A percentile compares a stretch with the other conserved stretches of the same genome.
These are phyloP conservation scores for Endomychus coccineus DNA, from an alignment of 2,888 invertebrate species.

Conservation along the genomic window DNA sequence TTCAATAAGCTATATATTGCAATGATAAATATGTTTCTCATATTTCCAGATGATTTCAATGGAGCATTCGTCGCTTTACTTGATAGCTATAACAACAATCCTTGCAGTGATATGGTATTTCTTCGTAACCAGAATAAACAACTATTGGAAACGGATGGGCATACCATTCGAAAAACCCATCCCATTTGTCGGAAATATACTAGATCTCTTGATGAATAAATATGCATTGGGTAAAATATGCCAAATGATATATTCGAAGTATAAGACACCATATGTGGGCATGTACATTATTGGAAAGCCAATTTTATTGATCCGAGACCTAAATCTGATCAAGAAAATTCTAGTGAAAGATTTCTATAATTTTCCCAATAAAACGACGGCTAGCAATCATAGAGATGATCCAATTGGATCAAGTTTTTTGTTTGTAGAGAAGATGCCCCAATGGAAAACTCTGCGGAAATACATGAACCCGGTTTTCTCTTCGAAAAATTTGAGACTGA, in stretches of 20 bases:
- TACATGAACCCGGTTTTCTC: slow-evolving; percentile 48
- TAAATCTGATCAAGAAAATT: slow-evolving; percentile 41
- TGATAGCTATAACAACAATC: too few species aligned
- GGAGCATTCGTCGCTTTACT: too few species aligned
- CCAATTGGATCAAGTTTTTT: slow-evolving; percentile 39
- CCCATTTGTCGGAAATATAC: slow-evolving; percentile 42
- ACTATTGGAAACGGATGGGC: slow-evolving; percentile 42
- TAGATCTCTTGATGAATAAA: slow-evolving; percentile 34
- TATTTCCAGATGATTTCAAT: too few species aligned
- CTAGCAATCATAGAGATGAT: too few species aligned
- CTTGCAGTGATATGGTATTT: too few species aligned
- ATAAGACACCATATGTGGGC: slow-evolving; percentile 35
- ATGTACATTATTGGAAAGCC: slow-evolving; percentile 44
- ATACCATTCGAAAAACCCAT: slow-evolving; percentile 38
- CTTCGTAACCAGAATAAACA: slow-evolving; percentile 29
- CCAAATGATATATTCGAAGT: slow-evolving; percentile 12
- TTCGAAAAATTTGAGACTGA: slow-evolving; percentile 46
- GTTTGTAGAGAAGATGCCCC: slow-evolving; percentile 41
- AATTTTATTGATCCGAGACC: slow-evolving; percentile 40
- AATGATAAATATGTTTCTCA: too few species aligned
- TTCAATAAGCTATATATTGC: too few species aligned
- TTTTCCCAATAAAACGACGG: slow-evolving; percentile 43
- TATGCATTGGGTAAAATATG: slow-evolving; percentile 27
- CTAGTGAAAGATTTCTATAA: slow-evolving; percentile 43
- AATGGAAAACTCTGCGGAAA: slow-evolving; percentile 46